Conservation (phyloP, 2,113 vertebrate genomes). For the Carollia perspicillata region DNA sequence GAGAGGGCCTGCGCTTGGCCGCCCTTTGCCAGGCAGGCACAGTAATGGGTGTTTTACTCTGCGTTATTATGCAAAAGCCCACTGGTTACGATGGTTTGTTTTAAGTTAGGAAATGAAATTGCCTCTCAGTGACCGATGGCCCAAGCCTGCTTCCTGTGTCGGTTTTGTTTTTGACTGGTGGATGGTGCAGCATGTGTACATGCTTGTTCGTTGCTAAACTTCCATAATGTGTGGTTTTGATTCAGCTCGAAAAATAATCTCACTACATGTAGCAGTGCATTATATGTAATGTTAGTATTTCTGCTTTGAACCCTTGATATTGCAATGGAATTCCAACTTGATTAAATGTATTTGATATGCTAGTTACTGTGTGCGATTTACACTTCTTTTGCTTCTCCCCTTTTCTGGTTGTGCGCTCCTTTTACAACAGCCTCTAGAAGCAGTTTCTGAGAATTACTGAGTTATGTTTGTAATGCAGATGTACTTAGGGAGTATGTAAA, state of each 20-base stretch:
- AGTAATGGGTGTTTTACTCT: constrained; percentile 73
- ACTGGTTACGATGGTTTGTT: constrained; percentile 61
- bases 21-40: constrained; percentile 42
- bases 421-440: constrained; percentile 86
- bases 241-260: constrained; percentile 88
- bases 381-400: constrained; percentile 72
- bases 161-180: constrained; percentile 80
- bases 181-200: constrained; percentile 88
- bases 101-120: constrained; percentile 74
- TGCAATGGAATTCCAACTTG: constrained; percentile 88
- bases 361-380: constrained; percentile 88
- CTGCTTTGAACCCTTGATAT: constrained; percentile 88
- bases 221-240: constrained; percentile 87
- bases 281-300: constrained; percentile 90
- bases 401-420: constrained; percentile 85
- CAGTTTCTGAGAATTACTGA: constrained; percentile 88
- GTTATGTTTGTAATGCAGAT: constrained; percentile 90
- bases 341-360: constrained; percentile 90
- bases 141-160: constrained; percentile 83
- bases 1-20: constrained; percentile 46
- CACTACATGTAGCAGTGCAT: constrained; percentile 91
- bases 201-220: constrained; percentile 87
- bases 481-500: constrained; percentile 90
- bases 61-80: constrained; percentile 69
- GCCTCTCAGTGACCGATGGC: constrained; percentile 84